Base-by-base conservation (phyloP, 2,113 vertebrate genomes). In the Hippocampus guttulatus region DNA sequence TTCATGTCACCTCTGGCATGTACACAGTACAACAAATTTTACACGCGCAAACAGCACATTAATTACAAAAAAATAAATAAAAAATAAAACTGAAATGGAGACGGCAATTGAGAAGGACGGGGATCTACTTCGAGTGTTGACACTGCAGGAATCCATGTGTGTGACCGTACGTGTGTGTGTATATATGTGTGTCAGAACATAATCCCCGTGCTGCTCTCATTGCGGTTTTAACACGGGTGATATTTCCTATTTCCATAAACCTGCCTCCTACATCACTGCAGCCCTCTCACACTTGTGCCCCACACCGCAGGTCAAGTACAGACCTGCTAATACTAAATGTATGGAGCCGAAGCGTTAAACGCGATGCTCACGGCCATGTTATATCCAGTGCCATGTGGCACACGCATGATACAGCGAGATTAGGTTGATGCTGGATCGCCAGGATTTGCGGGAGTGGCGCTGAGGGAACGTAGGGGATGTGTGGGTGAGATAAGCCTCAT, bases 181-280 rank as follows among this genome's bases (percentile, higher is more conserved):
- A 85, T 23, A 21, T 5, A 38, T 87, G 81, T 85, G 84, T 81
- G 83, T 69, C 30, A 68, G 61, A 83, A 83, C 79, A 84, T 89
- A 88, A 89, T 90, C 87, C 88, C 83, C 69, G 85, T 73, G 65
- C 86, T 67, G 78, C 82, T 86, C 85, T 84, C 78, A 87, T 86
- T 89, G 87, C 84, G 82, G 74, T 84, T 88, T 90, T 89, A 89
- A 89, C 88, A 85, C 66, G 74, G 81, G 68, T 85, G 83, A 83
- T 83, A 87, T 89, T 91, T 89, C 87, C 86, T 80, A 88, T 89
- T 91, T 89, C 88, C 86, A 88, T 89, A 89, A 90, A 89, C 81
- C 84, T 90, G 85, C 86, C 85, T 88, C 79, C 85, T 88, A 85
- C 88, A 89, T 88, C 86, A 85, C 78, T 85, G 87, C 84, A 87